These are phyloP conservation scores for Tichodroma muraria DNA, from an alignment of 2,113 vertebrate species.

Conservation along the genomic window DNA sequence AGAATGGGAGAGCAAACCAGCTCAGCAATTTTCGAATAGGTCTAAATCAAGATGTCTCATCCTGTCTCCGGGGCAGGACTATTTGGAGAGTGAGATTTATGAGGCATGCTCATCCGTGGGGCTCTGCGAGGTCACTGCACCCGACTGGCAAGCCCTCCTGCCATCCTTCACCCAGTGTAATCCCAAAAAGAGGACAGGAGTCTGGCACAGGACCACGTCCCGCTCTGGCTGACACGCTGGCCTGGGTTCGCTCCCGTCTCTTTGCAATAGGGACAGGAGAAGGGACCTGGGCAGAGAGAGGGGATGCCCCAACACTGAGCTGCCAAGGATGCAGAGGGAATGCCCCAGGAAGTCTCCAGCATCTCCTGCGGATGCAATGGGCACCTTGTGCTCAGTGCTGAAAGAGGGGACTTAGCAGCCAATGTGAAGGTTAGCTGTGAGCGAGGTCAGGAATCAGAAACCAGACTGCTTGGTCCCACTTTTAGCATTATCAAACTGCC, in stretches of 20 bases:
- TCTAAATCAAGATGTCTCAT: not conserved
- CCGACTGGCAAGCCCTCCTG: not conserved
- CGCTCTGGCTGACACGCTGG: fast-evolving
- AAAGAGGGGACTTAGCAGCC: not conserved
- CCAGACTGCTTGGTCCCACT: not conserved
- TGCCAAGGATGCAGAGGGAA: not conserved
- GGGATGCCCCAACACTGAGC: not conserved
- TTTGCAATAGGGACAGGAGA: not conserved
- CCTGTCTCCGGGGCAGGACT: not conserved
- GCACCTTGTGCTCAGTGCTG: not conserved
- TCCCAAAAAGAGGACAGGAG: not conserved
- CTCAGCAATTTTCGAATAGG: not conserved
- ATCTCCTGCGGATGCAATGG: fast-evolving
- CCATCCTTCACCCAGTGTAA: not conserved
- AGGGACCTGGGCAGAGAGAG: fast-evolving
- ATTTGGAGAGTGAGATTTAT: not conserved
- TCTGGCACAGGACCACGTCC: not conserved
- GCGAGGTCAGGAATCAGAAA: not conserved
- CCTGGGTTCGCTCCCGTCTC: not conserved
- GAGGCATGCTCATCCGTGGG: not conserved
- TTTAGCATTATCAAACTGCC: not conserved
- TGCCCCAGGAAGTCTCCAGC: not conserved
- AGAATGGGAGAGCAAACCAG: not conserved
- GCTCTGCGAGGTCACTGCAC: not conserved
- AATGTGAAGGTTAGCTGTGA: not conserved